These are phyloP conservation scores for Saturnia pavonia DNA, from an alignment of 2,888 invertebrate species.

Conservation along the genomic window DNA sequence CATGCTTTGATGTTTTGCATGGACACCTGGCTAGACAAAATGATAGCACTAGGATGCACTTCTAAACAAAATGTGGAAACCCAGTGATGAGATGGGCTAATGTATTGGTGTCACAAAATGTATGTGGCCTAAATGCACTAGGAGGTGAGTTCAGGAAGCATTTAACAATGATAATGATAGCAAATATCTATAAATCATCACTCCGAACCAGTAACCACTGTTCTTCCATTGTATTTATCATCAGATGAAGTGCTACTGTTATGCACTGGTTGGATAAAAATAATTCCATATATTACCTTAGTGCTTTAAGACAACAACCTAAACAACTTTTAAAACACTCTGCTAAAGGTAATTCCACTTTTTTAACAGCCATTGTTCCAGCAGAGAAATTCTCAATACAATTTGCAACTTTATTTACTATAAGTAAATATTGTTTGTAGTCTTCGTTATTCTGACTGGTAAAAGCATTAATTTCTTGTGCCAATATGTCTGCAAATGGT, in stretches of 20 bases:
- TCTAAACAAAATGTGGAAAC: too few relatives aligned
- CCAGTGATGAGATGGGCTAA: too few relatives aligned
- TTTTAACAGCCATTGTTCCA: conserved; percentile 50
- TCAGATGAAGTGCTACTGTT: background rate
- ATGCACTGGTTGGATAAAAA: conserved; percentile 22
- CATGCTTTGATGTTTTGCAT: too few relatives aligned
- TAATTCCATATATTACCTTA: conserved; percentile 43
- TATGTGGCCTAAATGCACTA: background rate
- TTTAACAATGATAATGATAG: background rate
- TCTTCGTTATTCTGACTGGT: conserved; percentile 25
- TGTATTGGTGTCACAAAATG: too few relatives aligned
- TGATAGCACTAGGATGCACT: too few relatives aligned
- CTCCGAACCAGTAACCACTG: background rate
- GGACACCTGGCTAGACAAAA: too few relatives aligned
- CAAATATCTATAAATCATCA: too few relatives aligned
- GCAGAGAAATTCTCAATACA: conserved; percentile 66
- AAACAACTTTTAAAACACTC: conserved; percentile 48
- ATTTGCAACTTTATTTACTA: conserved; percentile 48
- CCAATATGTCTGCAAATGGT: conserved; percentile 46
- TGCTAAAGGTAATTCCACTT: conserved; percentile 41
- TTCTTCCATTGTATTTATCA: background rate
- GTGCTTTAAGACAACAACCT: conserved; percentile 40
- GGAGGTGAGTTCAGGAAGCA: background rate
- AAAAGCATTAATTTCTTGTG: conserved; percentile 38
- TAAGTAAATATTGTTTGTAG: conserved; percentile 39